A percentile compares a stretch with the other conserved stretches of the same genome.
phyloP scores from a whole-genome alignment of 2,888 invertebrate species.

The Phymatocera aterrima region DNA sequence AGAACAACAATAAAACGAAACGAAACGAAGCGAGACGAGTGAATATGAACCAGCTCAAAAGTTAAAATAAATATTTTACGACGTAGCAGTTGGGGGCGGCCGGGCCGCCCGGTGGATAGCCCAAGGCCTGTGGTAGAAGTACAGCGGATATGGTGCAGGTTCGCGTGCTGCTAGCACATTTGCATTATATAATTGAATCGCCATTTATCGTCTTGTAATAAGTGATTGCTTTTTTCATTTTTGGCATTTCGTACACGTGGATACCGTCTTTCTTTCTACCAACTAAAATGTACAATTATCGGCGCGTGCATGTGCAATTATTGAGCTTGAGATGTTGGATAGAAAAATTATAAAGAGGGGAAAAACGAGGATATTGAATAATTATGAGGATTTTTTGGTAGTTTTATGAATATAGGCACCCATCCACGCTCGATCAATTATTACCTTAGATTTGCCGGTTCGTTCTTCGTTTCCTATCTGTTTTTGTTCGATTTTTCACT shows the following conservation, averaged over 20 bases:
- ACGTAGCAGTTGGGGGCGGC: background rate
- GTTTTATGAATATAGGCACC: no score
- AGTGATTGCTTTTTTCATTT: background rate
- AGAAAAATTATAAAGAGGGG: no score
- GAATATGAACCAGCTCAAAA: slow-evolving; percentile 11
- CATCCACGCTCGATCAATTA: no score
- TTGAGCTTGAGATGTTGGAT: no score
- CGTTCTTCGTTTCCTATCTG: no score
- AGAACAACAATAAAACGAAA: background rate
- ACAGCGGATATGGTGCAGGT: background rate
- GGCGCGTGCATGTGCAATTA: no score
- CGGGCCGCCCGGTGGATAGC: slow-evolving; percentile 16
- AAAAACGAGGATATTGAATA: no score
- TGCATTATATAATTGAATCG: slow-evolving; percentile 40
- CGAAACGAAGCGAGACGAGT: background rate
- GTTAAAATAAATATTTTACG: slow-evolving; percentile 38
- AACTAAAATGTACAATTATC: no score
- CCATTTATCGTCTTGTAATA: background rate
- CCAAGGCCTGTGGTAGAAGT: slow-evolving; percentile 3
- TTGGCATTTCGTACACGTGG: background rate
- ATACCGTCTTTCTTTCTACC: background rate
- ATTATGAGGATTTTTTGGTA: no score
- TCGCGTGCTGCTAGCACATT: slow-evolving; percentile 6
- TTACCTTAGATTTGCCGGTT: no score
- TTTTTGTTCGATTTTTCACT: background rate